Evolutionary conservation across 2,113 vertebrate species (phyloP).

Genomic region (Erinaceus europaeus): DNA sequence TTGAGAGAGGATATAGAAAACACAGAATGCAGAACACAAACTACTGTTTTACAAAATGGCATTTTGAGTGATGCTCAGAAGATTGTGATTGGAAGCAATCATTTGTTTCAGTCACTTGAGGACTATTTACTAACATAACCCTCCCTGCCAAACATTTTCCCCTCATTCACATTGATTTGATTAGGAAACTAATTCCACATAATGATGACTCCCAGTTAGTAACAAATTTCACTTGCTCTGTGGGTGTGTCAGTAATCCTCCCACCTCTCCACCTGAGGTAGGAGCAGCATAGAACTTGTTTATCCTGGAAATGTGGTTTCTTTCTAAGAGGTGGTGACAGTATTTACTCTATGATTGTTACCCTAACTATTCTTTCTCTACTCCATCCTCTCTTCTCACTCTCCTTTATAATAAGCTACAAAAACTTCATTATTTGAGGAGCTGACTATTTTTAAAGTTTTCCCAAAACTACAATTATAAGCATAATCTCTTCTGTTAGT

Average conservation of each 20-base stretch:
- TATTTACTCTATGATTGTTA: background rate
- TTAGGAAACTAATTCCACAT: conserved; percentile 75
- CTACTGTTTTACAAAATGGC: conserved; percentile 50
- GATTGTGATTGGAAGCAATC: conserved; percentile 76
- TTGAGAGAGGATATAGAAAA: conserved; percentile 15
- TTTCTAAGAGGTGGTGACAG: background rate
- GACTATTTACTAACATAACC: conserved; percentile 74
- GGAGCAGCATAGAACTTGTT: background rate
- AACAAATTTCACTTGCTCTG: background rate
- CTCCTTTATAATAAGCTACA: background rate
- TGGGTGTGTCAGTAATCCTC: background rate
- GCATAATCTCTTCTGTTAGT: background rate
- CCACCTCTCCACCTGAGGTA: background rate
- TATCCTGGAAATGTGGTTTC: background rate
- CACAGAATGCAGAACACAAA: conserved; percentile 61
- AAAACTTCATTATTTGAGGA: background rate
- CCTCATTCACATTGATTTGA: conserved; percentile 70
- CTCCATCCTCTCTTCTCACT: background rate
- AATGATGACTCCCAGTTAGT: conserved; percentile 67
- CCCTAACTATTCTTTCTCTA: background rate
- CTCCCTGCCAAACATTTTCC: conserved; percentile 68
- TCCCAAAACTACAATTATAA: background rate
- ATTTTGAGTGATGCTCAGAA: conserved; percentile 74
- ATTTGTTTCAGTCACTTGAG: conserved; percentile 77
- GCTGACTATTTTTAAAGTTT: background rate